Evolutionary conservation across 2,113 vertebrate species (phyloP).

Genomic region (Pipra filicauda): DNA sequence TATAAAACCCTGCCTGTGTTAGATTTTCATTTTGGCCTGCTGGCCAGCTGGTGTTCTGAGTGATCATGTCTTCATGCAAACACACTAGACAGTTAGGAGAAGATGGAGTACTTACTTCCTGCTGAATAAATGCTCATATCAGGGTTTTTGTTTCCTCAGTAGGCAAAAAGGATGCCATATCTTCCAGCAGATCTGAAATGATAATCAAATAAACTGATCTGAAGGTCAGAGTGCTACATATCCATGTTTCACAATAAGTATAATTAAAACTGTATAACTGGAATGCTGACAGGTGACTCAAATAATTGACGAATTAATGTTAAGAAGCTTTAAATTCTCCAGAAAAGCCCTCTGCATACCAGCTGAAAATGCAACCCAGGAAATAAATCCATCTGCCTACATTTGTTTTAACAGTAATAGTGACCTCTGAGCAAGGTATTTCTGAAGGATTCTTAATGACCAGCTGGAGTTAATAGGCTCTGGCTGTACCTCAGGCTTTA

Average conservation of each 20-base stretch:
- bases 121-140: background rate
- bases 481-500: constrained; percentile 41
- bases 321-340: constrained; percentile 39
- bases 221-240: background rate
- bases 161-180: background rate
- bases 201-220: background rate
- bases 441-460: constrained; percentile 62
- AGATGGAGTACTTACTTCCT: background rate
- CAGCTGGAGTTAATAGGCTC: constrained; percentile 59
- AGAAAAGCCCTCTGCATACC: constrained; percentile 35
- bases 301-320: constrained; percentile 9
- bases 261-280: constrained; percentile 9
- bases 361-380: constrained; percentile 38
- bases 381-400: constrained; percentile 55
- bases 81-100: background rate
- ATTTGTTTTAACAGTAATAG: constrained; percentile 55
- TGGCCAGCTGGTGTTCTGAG: background rate
- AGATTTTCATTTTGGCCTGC: constrained; percentile 1
- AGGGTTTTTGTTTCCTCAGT: background rate
- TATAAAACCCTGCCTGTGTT: background rate
- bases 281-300: background rate
- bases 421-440: constrained; percentile 42
- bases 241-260: background rate
- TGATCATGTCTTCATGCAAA: background rate
- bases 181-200: background rate